phyloP scores from a whole-genome alignment of 2,113 vertebrate genomes.

The Halichoeres trimaculatus region DNA sequence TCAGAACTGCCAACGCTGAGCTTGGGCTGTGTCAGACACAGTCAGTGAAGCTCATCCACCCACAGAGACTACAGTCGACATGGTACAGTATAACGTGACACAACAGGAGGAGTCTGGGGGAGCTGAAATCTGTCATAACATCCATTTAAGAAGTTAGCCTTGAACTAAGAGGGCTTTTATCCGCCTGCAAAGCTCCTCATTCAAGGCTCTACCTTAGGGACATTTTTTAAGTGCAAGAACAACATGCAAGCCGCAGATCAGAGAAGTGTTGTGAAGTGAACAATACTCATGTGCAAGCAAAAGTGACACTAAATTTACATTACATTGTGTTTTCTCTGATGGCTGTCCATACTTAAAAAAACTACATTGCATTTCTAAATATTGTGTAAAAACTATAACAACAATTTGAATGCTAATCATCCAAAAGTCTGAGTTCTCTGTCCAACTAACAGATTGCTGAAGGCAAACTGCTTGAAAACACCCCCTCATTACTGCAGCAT shows the following conservation, averaged over 20 bases:
- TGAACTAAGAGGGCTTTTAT: conserved; percentile 29
- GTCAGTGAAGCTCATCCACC: conserved; percentile 65
- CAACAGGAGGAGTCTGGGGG: conserved; percentile 30
- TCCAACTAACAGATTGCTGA: conserved; percentile 25
- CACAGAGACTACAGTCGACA: conserved; percentile 58
- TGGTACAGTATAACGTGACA: conserved; percentile 45
- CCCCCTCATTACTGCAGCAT: conserved; percentile 17
- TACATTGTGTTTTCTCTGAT: conserved; percentile 1
- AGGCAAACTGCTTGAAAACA: conserved; percentile 27
- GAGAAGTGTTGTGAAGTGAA: neutral
- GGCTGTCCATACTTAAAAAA: neutral
- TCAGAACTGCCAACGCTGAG: conserved; percentile 40
- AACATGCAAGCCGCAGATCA: conserved; percentile 6
- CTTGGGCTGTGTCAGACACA: conserved; percentile 49
- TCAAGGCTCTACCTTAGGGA: conserved; percentile 2
- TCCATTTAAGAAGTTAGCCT: conserved; percentile 52
- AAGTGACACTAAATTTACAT: conserved; percentile 24
- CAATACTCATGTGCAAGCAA: conserved; percentile 25
- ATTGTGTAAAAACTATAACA: neutral
- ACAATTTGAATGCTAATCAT: neutral
- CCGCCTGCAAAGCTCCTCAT: conserved; percentile 29
- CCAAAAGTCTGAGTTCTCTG: conserved; percentile 11
- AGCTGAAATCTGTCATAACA: conserved; percentile 44
- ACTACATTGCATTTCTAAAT: neutral
- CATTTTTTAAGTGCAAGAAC: conserved; percentile 41